Conservation (phyloP, 2,888 invertebrate species). For the Caenorhabditis sulstoni region DNA sequence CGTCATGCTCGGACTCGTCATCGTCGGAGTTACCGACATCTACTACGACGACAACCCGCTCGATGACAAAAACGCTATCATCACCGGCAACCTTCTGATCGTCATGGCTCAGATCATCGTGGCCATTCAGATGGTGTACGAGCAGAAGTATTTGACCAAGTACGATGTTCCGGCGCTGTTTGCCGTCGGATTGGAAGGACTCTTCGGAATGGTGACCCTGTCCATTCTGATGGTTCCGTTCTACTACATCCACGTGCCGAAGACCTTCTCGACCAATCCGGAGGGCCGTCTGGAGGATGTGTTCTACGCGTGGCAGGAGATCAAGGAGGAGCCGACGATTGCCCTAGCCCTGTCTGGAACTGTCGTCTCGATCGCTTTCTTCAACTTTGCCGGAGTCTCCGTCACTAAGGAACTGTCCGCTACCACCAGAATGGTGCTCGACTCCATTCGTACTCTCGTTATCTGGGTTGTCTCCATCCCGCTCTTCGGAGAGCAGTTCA, state of each 20-base stretch:
- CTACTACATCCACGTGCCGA: slow-evolving; percentile 87
- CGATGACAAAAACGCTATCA: slow-evolving; percentile 85
- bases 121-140: slow-evolving; percentile 93
- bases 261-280: slow-evolving; percentile 88
- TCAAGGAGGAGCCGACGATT: slow-evolving; percentile 85
- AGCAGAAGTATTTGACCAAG: slow-evolving; percentile 90
- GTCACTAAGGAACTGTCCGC: slow-evolving; percentile 95
- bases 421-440: slow-evolving; percentile 91
- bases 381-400: slow-evolving; percentile 92
- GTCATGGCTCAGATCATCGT: slow-evolving; percentile 87
- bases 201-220: slow-evolving; percentile 75
- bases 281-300: slow-evolving; percentile 84
- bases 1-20: slow-evolving; percentile 81
- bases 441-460: slow-evolving; percentile 91
- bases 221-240: slow-evolving; percentile 86
- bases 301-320: slow-evolving; percentile 89
- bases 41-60: slow-evolving; percentile 79
- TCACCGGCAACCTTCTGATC: slow-evolving; percentile 84
- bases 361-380: slow-evolving; percentile 87
- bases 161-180: slow-evolving; percentile 91
- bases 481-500: slow-evolving; percentile 88
- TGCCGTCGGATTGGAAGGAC: slow-evolving; percentile 91
- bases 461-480: slow-evolving; percentile 90
- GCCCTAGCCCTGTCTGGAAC: slow-evolving; percentile 86
- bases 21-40: slow-evolving; percentile 73